phyloP scores from a whole-genome alignment of 2,888 invertebrate genomes.

The Clepsis dumicolana region DNA sequence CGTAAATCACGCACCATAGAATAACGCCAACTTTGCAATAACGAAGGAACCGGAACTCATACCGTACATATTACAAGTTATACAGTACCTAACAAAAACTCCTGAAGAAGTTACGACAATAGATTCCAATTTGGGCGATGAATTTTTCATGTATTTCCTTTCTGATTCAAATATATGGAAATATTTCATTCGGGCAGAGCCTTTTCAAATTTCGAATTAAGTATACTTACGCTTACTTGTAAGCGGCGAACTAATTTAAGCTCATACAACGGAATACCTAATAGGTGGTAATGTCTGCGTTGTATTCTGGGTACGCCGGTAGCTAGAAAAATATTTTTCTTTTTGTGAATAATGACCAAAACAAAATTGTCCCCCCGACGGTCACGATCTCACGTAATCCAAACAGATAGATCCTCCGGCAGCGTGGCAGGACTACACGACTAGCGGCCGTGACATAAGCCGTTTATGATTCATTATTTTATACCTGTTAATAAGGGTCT shows the following conservation, averaged over 20 bases:
- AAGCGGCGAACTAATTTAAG: not conserved
- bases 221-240: not conserved
- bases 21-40: slow-evolving; percentile 6
- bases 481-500: slow-evolving; percentile 42
- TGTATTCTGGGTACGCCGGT: not conserved
- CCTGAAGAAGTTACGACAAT: not conserved
- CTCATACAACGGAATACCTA: not conserved
- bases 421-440: slow-evolving; percentile 19
- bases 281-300: not conserved
- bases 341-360: slow-evolving; percentile 18
- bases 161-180: slow-evolving; percentile 15
- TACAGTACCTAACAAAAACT: slow-evolving; percentile 4
- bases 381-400: slow-evolving; percentile 62
- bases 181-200: slow-evolving; percentile 13
- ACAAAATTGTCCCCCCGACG: slow-evolving; percentile 17
- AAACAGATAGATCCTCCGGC: slow-evolving; percentile 72
- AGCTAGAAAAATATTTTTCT: slow-evolving; percentile 3
- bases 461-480: slow-evolving; percentile 37
- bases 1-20: not conserved
- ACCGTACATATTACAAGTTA: slow-evolving; percentile 7
- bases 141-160: slow-evolving; percentile 10
- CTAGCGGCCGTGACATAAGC: slow-evolving; percentile 33
- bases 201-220: slow-evolving; percentile 8
- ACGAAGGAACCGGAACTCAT: not conserved
- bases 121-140: slow-evolving; percentile 8